A percentile compares a stretch with the other conserved stretches of the same genome.
Conservation (phyloP, 2,888 invertebrate species). For the Pilophorus perplexus region DNA sequence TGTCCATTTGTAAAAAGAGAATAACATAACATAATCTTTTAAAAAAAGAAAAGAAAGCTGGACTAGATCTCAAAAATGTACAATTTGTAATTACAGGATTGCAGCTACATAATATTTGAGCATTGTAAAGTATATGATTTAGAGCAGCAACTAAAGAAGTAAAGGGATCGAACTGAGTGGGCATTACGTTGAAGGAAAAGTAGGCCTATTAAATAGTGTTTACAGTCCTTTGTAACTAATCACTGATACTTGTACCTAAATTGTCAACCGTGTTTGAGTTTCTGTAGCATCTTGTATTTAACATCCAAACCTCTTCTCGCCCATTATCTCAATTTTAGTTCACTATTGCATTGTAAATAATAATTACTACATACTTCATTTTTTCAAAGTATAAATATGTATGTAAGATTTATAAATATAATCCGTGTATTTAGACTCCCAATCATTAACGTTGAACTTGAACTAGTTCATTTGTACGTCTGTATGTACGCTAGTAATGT, state of each 20-base stretch:
- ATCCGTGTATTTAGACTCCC: conserved; percentile 7
- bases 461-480: neutral
- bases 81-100: conserved; percentile 40
- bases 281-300: too few relatives aligned
- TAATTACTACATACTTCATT: too few relatives aligned
- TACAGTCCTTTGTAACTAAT: conserved; percentile 17
- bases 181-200: conserved; percentile 38
- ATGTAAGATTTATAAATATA: conserved; percentile 16
- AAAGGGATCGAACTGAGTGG: conserved; percentile 36
- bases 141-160: conserved; percentile 37
- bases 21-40: neutral
- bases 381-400: conserved; percentile 9
- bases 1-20: conserved; percentile 39
- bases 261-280: conserved; percentile 6
- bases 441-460: conserved; percentile 13
- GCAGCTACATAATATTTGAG: conserved; percentile 42
- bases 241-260: conserved; percentile 11
- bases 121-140: conserved; percentile 44
- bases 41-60: conserved; percentile 31
- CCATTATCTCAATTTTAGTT: too few relatives aligned
- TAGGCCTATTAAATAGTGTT: conserved; percentile 42
- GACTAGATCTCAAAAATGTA: conserved; percentile 38
- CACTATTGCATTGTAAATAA: conserved; percentile 30
- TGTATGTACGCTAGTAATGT: neutral
- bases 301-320: too few relatives aligned